Conservation (phyloP, 2,888 invertebrate genomes). For the Frankliniella intonsa region DNA sequence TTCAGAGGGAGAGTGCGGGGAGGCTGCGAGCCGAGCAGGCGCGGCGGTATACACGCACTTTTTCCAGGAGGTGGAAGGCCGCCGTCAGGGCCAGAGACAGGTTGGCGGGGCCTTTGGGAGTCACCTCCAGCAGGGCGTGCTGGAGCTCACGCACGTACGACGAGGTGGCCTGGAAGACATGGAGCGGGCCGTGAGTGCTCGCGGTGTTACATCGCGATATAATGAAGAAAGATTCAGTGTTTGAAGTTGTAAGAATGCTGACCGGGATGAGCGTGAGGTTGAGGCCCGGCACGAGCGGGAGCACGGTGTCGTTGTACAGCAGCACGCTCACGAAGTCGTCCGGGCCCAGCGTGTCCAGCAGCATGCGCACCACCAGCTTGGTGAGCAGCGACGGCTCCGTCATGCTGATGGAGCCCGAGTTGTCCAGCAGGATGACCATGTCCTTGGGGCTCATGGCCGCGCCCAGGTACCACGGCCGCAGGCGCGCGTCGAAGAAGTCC, state of each 20-base stretch:
- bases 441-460: constrained; percentile 18
- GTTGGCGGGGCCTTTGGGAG: not conserved
- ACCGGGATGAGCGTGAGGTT: not conserved
- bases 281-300: not conserved
- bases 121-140: not conserved
- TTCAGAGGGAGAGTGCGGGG: not conserved
- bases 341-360: not conserved
- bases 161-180: not conserved
- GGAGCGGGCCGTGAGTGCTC: not conserved
- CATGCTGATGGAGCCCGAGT: not conserved
- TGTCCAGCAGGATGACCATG: constrained; percentile 9
- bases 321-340: constrained; percentile 23
- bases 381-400: not conserved
- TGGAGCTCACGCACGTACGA: constrained; percentile 7
- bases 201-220: no score
- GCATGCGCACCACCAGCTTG: not conserved
- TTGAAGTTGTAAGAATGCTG: no score
- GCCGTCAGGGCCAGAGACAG: not conserved
- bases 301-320: not conserved
- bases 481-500: not conserved
- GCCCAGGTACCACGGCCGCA: constrained; percentile 1
- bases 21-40: not conserved
- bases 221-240: no score
- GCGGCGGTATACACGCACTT: not conserved
- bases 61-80: not conserved